These are phyloP conservation scores for Endomychus coccineus DNA, from an alignment of 2,888 invertebrate species.

Conservation along the genomic window DNA sequence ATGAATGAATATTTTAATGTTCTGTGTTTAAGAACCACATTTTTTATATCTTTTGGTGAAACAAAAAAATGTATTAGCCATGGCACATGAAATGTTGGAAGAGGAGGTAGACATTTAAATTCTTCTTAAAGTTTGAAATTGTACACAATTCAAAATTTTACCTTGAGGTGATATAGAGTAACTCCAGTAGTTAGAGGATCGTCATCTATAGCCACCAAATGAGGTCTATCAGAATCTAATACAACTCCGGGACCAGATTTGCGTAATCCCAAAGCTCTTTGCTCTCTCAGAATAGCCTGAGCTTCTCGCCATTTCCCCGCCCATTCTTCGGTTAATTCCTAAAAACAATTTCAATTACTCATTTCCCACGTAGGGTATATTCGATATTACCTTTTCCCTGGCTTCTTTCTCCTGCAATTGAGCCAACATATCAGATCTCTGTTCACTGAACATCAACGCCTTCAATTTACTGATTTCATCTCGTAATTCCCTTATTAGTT, in stretches of 20 bases:
- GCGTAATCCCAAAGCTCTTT: conserved; percentile 75
- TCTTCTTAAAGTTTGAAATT: neutral
- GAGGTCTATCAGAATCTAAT: conserved; percentile 84
- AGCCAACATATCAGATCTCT: conserved; percentile 58
- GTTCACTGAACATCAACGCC: conserved; percentile 62
- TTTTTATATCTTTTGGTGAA: too few species aligned
- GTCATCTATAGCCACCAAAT: conserved; percentile 86
- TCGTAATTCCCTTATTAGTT: conserved; percentile 74
- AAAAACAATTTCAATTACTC: conserved; percentile 9
- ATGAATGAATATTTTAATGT: too few species aligned
- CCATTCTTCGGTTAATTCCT: conserved; percentile 78
- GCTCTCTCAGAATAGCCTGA: conserved; percentile 80
- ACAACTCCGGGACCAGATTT: conserved; percentile 86
- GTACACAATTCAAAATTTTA: conserved; percentile 26
- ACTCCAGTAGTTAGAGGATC: conserved; percentile 85
- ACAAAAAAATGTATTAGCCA: too few species aligned
- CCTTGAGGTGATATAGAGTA: conserved; percentile 82
- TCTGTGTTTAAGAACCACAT: too few species aligned
- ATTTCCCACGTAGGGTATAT: neutral
- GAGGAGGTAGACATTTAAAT: neutral
- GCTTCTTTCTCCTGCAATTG: conserved; percentile 86
- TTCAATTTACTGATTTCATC: conserved; percentile 79
- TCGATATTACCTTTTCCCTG: conserved; percentile 62
- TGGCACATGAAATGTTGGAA: too few species aligned
- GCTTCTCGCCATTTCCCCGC: conserved; percentile 90